Percentiles rank a stretch among this genome's conserved stretches.
Conservation (phyloP, 2,797 vertebrate species). For the Enteromius afrohamiltoni region DNA sequence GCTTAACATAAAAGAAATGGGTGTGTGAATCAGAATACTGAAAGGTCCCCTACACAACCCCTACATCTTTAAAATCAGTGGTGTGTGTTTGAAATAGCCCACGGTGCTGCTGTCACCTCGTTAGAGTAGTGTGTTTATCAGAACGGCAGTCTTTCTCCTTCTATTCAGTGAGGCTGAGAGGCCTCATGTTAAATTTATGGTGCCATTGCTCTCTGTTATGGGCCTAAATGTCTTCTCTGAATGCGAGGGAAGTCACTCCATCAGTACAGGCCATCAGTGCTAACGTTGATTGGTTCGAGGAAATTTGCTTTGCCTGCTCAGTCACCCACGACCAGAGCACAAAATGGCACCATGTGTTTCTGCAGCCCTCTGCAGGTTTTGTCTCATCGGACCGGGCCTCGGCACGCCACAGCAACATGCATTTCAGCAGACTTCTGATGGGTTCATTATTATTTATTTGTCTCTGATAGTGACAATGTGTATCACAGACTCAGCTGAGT, state of each 20-base stretch:
- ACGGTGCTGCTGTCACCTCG: constrained; percentile 28
- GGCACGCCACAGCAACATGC: neutral
- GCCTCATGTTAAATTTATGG: constrained; percentile 50
- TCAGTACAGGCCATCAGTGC: constrained; percentile 56
- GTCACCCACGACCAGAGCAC: constrained; percentile 58
- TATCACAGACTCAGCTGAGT: constrained; percentile 8
- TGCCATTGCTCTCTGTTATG: constrained; percentile 56
- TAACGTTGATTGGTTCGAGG: constrained; percentile 68
- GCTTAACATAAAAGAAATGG: neutral
- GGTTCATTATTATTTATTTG: constrained; percentile 28
- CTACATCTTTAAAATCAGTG: constrained; percentile 26
- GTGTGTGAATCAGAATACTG: neutral
- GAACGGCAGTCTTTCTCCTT: constrained; percentile 21
- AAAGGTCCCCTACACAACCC: neutral
- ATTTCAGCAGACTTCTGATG: constrained; percentile 3
- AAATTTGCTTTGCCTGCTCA: constrained; percentile 65
- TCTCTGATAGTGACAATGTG: constrained; percentile 29
- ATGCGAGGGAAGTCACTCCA: constrained; percentile 54
- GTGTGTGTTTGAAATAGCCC: constrained; percentile 22
- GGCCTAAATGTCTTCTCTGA: constrained; percentile 57
- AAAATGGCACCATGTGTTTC: constrained; percentile 59
- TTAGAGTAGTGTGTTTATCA: constrained; percentile 42
- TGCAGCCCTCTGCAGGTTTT: constrained; percentile 42
- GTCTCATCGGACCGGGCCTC: neutral
- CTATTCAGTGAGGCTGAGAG: constrained; percentile 38